Base-by-base conservation (phyloP, 2,797 vertebrate species). In the Coluber constrictor region DNA sequence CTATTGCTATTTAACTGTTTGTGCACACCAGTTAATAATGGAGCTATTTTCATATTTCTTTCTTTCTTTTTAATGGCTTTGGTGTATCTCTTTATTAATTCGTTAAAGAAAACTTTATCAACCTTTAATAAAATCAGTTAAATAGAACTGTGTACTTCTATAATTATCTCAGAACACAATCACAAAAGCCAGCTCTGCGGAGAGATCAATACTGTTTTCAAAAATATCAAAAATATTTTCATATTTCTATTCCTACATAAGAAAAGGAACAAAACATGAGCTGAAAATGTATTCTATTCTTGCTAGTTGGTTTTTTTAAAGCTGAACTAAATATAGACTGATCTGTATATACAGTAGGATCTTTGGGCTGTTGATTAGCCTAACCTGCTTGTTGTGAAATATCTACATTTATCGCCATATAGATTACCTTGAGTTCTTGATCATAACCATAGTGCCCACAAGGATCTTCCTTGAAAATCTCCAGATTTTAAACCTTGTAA, bases 211-310 rank as follows among this genome's bases (percentile, higher is more conserved):
- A 11, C 10, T 23, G n/a, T 57, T 20, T 51, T 37, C 47, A 51
- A 51, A 47, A 51, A 51, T 51, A 51, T 51, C 47, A 51, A 51
- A 47, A 47, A 47, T 47, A 47, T 47, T 47, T 47, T 47, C 43
- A 47, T 95, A 90, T 90, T 97, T 96, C 94, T 95, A 96, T 92
- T 79, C 86, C 92, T 92, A 93, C 0, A 4, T 93, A 92, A 86
- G 88, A 93, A 95, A 89, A 27, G 60, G 43, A 51, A 90, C 16
- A 90, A 51, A 90, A 90, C 27, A 70, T 66, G 29, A 29, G 12
- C 61, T 90, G 89, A 66, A 90, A 90, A 66, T 43, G 25, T 93
- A 91, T 96, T 90, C 93, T 93, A 70, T 13, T 89, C 60, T 29
- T 4, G 18, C 43, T 37, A 66, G 43, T 56, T 88, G 47, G 29